A percentile compares a stretch with the other conserved stretches of the same genome.
Evolutionary conservation across 2,888 invertebrate species (phyloP).

Genomic region (Drosophila merina): DNA sequence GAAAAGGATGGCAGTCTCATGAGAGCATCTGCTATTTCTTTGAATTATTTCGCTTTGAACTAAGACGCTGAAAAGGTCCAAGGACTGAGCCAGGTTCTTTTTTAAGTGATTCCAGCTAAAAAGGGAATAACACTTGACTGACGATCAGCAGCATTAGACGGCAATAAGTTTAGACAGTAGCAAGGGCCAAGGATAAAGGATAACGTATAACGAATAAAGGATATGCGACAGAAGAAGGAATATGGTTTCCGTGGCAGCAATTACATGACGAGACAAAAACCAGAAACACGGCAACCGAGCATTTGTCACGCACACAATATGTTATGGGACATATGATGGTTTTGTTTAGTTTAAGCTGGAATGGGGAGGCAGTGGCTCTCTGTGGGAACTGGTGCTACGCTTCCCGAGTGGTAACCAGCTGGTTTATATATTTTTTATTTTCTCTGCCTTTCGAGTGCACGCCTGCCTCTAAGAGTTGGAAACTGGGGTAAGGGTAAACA

Average conservation of each 20-base stretch:
- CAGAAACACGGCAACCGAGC: conserved; percentile 59
- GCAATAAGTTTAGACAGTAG: conserved; percentile 20
- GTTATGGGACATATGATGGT: conserved; percentile 1
- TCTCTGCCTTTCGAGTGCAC: conserved; percentile 27
- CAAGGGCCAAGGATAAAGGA: conserved; percentile 57
- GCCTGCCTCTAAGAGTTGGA: conserved; percentile 29
- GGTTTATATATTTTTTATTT: conserved; percentile 38
- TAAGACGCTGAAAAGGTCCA: background rate
- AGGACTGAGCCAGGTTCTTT: background rate
- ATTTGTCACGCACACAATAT: conserved; percentile 75
- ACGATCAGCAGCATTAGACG: conserved; percentile 29
- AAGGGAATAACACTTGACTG: conserved; percentile 13
- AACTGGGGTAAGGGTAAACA: conserved; percentile 73
- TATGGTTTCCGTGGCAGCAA: conserved; percentile 60
- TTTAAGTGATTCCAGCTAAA: conserved; percentile 8
- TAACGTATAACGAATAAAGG: conserved; percentile 3
- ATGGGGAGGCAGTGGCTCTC: background rate
- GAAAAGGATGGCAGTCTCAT: background rate
- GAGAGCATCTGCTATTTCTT: background rate
- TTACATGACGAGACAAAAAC: conserved; percentile 73
- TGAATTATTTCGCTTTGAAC: background rate
- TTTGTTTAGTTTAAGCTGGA: background rate
- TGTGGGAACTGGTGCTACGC: conserved; percentile 13
- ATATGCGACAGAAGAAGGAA: conserved; percentile 12
- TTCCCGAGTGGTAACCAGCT: conserved; percentile 60